phyloP scores from a whole-genome alignment of 2,888 invertebrate species.

The Chrysopilus asiliformis region DNA sequence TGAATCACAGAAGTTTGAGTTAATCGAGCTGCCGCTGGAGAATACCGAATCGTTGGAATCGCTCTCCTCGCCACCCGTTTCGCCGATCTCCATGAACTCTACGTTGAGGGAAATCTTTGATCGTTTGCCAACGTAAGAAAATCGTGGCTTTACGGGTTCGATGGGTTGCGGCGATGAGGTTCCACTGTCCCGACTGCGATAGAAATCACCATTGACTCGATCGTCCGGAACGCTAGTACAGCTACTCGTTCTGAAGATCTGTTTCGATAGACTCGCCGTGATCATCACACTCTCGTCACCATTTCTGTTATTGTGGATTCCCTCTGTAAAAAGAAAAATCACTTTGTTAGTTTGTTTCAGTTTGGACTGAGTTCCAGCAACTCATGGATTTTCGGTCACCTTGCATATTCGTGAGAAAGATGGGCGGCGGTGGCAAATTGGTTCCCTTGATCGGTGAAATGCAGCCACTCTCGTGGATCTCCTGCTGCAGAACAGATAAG shows the following conservation, averaged over 20 bases:
- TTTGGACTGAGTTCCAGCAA: no score
- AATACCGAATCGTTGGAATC: slow-evolving; percentile 37
- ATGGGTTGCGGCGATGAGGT: slow-evolving; percentile 35
- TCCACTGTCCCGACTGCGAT: slow-evolving; percentile 33
- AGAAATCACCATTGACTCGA: slow-evolving; percentile 24
- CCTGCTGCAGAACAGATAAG: slow-evolving; percentile 34
- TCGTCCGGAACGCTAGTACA: slow-evolving; percentile 29
- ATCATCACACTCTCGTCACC: slow-evolving; percentile 17
- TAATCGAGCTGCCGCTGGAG: slow-evolving; percentile 33
- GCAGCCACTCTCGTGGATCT: slow-evolving; percentile 36
- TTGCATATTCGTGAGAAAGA: slow-evolving; percentile 33
- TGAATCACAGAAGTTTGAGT: slow-evolving; percentile 19
- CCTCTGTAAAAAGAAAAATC: slow-evolving; percentile 12
- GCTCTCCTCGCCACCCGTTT: slow-evolving; percentile 26
- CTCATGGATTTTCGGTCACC: slow-evolving; percentile 26
- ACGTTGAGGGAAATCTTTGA: slow-evolving; percentile 17
- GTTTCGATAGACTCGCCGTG: slow-evolving; percentile 22
- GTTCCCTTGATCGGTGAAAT: slow-evolving; percentile 37
- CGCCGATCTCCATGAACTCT: slow-evolving; percentile 9
- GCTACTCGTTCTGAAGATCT: slow-evolving; percentile 31
- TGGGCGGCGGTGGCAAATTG: slow-evolving; percentile 35
- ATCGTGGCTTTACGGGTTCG: slow-evolving; percentile 16
- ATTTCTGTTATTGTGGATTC: slow-evolving; percentile 16
- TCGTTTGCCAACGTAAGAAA: slow-evolving; percentile 20
- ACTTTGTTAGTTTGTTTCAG: no score